These are phyloP conservation scores for Alligator mississippiensis DNA, from an alignment of 2,113 vertebrate species.

Conservation along the genomic window DNA sequence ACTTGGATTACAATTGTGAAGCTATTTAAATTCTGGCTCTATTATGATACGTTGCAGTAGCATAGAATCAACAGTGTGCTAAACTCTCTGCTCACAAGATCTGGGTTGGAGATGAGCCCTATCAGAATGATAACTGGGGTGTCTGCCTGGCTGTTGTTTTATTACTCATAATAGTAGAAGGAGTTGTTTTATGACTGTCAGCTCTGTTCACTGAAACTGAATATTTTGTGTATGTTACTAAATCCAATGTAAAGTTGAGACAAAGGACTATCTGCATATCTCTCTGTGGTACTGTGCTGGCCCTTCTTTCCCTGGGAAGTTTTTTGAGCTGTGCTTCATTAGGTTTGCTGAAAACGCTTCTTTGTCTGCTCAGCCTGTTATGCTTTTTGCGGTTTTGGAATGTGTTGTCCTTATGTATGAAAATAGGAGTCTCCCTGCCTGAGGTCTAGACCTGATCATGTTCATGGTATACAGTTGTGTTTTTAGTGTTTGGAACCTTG, in stretches of 20 bases:
- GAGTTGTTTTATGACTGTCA: not conserved
- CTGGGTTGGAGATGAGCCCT: not conserved
- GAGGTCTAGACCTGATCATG: not conserved
- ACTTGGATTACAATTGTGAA: not conserved
- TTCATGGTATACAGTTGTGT: not conserved
- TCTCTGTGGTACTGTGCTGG: not conserved
- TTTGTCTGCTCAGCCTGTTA: not conserved
- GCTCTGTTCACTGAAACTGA: not conserved
- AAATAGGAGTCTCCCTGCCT: not conserved
- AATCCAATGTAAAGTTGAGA: not conserved
- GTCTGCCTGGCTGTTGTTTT: not conserved
- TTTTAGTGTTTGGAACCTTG: not conserved
- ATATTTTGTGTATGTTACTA: not conserved
- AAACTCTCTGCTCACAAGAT: not conserved
- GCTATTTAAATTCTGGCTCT: not conserved
- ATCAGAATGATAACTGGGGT: not conserved
- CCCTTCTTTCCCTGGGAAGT: rapidly evolving
- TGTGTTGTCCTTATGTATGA: not conserved
- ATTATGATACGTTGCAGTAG: not conserved
- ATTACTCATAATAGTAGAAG: not conserved
- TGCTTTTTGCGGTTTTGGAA: not conserved
- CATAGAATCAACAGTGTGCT: not conserved
- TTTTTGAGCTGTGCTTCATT: not conserved
- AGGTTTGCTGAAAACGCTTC: not conserved
- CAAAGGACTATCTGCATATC: not conserved